These are phyloP conservation scores for Bungarus multicinctus DNA, from an alignment of 2,113 vertebrate species.

Conservation along the genomic window DNA sequence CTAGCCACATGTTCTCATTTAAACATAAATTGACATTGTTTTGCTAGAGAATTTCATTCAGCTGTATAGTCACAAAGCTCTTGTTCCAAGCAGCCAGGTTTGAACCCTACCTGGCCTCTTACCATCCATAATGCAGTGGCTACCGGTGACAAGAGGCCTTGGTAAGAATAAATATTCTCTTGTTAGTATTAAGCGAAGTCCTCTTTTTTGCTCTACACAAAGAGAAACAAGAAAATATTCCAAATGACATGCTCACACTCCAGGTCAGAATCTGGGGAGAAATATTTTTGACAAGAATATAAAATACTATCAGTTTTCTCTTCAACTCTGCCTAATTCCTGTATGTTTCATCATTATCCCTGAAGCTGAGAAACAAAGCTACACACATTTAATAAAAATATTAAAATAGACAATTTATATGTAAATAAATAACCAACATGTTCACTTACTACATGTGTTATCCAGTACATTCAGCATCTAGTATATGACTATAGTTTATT, in stretches of 20 bases:
- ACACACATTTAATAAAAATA: neutral
- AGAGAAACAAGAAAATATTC: neutral
- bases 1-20: rapidly evolving
- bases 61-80: neutral
- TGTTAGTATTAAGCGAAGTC: neutral
- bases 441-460: neutral
- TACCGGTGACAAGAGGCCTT: neutral
- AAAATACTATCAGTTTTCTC: neutral
- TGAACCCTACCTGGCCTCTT: neutral
- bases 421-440: neutral
- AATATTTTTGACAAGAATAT: neutral
- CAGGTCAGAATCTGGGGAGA: neutral
- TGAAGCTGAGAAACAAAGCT: neutral
- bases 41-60: neutral
- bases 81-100: neutral
- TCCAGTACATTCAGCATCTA: neutral
- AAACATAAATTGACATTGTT: neutral
- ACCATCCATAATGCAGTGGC: neutral
- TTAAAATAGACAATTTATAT: neutral
- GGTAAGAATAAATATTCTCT: neutral
- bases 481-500: neutral
- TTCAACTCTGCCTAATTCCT: neutral
- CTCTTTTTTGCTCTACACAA: neutral
- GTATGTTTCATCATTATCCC: neutral
- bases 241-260: neutral